Evolutionary conservation across 2,797 vertebrate species (phyloP), one percentile per base, ranked within the genome.

Genomic region (Eurystomus glaucurus): DNA sequence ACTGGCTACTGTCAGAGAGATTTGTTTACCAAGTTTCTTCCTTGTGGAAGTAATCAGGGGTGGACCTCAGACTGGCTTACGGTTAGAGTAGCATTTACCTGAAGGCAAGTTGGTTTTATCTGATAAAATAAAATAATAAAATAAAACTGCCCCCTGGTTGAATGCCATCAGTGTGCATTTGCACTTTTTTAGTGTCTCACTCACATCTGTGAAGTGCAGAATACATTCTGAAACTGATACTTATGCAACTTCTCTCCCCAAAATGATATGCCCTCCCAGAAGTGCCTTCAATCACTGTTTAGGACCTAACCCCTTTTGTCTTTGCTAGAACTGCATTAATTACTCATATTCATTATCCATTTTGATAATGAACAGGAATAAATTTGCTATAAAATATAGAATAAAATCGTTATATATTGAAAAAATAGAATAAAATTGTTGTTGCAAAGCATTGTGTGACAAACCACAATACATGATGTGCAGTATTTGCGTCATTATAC

Each of bases 251-350:
- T 65, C 45, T 52, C 45, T 45, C 14, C 68, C 23, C 19, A 45
- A 69, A 83, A 16, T 48, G 0, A 29, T 70, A n/a, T 2, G 11
- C 20, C 10, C 22, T 66, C 20, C 37, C 54, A 61, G 17, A 39
- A 11, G 8, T 57, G 45, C 33, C 50, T 80, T 45, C 78, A 75
- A 60, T 21, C 6, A 8, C 29, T 26, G 15, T 39, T 55, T 48
- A 41, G 57, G 43, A 37, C 5, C 2, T 10, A 62, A 46, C 14
- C 0, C 0, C 28, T 77, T 65, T 58, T 2, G 12, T 37, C 33
- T 61, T 31, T 43, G 62, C 39, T 64, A 45, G n/a, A 71, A 72
- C 65, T 41, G n/a, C 21, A 18, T 88, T 87, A 60, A 82, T 89
- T 72, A 16, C 76, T 90, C 14, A 8, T 13, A 35, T 52, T 88